These are phyloP conservation scores for Nowickia ferox DNA, from an alignment of 2,888 invertebrate species.

Conservation along the genomic window DNA sequence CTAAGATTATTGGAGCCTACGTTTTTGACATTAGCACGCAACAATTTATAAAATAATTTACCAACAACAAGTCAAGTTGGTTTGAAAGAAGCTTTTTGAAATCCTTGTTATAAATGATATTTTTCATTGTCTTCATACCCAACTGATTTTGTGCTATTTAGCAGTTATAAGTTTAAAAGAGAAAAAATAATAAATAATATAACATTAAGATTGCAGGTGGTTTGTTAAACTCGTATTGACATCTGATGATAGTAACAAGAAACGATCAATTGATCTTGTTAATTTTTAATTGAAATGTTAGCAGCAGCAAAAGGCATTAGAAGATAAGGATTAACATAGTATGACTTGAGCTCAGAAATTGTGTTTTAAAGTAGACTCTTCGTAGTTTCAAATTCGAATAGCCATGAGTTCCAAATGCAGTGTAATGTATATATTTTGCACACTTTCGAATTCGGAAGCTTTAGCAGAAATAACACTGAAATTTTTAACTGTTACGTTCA, in stretches of 20 bases:
- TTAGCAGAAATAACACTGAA: too few relatives aligned
- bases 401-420: too few relatives aligned
- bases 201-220: conserved; percentile 62
- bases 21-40: conserved; percentile 70
- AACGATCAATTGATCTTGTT: conserved; percentile 62
- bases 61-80: conserved; percentile 20
- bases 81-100: conserved; percentile 14
- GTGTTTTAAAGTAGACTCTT: too few relatives aligned
- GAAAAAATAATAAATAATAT: neutral
- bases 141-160: conserved; percentile 38
- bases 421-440: too few relatives aligned
- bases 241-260: conserved; percentile 58
- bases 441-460: too few relatives aligned
- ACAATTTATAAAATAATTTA: conserved; percentile 68
- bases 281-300: conserved; percentile 64
- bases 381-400: too few relatives aligned
- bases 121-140: conserved; percentile 38
- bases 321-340: conserved; percentile 4
- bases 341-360: neutral
- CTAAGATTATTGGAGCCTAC: conserved; percentile 66
- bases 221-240: conserved; percentile 61
- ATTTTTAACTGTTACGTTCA: too few relatives aligned
- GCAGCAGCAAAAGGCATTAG: neutral
- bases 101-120: conserved; percentile 54
- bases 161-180: conserved; percentile 4